These are phyloP conservation scores for human (Homo sapiens) DNA, from an alignment of 2,113 vertebrate genomes.

Conservation along the genomic window GRCh38 chr6:23510501-23511000, in stretches of 20 bases:
- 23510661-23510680: neutral
- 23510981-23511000: neutral
- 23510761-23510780: neutral
- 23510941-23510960: neutral
- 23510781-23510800: neutral
- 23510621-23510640: neutral
- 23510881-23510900: neutral
- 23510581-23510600: neutral
- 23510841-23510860: neutral
- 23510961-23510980: neutral
- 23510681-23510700: neutral
- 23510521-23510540: neutral
- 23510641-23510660: neutral
- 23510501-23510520: neutral
- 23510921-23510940: neutral
- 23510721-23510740: neutral
- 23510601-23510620: neutral
- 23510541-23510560: neutral
- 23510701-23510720: neutral
- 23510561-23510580: neutral
- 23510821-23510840: neutral
- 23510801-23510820: neutral
- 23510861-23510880: neutral
- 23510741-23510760: neutral
- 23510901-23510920: constrained; percentile 23